A percentile compares a stretch with the other conserved stretches of the same genome.
Conservation (phyloP, 2,797 vertebrate species). For the Botia kubotai region DNA sequence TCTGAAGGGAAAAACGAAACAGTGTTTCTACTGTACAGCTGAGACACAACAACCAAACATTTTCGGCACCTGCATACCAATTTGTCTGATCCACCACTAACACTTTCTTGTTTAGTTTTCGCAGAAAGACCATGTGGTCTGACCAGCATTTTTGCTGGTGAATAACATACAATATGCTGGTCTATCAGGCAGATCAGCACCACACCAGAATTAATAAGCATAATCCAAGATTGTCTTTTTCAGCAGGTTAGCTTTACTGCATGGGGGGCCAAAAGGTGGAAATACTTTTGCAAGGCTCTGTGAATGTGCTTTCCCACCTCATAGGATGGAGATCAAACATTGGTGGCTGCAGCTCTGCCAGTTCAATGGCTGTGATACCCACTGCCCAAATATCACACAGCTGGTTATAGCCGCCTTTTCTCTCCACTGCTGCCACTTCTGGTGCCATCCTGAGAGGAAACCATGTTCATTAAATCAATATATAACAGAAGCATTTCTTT, state of each 20-base stretch:
- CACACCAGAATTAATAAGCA: too few relatives aligned
- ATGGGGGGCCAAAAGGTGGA: too few relatives aligned
- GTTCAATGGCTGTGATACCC: slow-evolving; percentile 90
- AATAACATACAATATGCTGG: neutral
- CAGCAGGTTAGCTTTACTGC: too few relatives aligned
- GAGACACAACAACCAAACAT: neutral
- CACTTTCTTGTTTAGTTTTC: neutral
- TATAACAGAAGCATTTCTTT: too few relatives aligned
- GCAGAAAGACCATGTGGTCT: neutral
- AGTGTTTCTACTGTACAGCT: neutral
- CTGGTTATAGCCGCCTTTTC: slow-evolving; percentile 91
- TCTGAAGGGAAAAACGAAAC: slow-evolving; percentile 38
- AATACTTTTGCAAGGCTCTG: neutral
- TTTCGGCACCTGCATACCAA: neutral
- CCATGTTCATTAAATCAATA: neutral
- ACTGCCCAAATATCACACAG: slow-evolving; percentile 91
- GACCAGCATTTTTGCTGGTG: neutral
- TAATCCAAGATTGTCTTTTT: too few relatives aligned
- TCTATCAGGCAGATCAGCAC: too few relatives aligned
- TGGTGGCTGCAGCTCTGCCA: slow-evolving; percentile 89
- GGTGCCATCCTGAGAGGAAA: slow-evolving; percentile 86
- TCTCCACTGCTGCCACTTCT: slow-evolving; percentile 89
- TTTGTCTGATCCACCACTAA: neutral
- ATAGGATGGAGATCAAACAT: slow-evolving; percentile 92
- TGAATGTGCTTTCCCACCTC: slow-evolving; percentile 75